Percentiles rank a stretch among this genome's conserved stretches.
Conservation (phyloP, 2,888 invertebrate species). For the Tenodera sinensis region DNA sequence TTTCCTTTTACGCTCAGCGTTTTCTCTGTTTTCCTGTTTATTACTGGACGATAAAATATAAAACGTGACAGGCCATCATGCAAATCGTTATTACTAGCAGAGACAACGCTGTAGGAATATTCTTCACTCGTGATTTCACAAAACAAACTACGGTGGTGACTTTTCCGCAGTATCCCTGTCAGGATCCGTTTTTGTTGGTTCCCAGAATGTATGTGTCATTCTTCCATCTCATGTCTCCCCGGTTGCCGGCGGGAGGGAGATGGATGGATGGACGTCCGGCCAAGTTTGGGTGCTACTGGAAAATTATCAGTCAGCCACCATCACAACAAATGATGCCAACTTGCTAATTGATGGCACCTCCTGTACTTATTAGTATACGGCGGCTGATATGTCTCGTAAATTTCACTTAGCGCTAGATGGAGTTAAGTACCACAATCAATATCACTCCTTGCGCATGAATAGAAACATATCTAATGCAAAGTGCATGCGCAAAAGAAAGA, state of each 20-base stretch:
- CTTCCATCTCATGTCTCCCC: neutral
- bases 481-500: no score
- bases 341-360: slow-evolving; percentile 30
- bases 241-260: neutral
- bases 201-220: slow-evolving; percentile 17
- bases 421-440: neutral
- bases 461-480: no score
- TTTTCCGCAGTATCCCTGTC: neutral
- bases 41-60: no score
- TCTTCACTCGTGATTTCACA: neutral
- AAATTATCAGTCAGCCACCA: slow-evolving; percentile 20
- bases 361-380: slow-evolving; percentile 9
- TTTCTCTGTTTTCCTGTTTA: no score
- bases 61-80: no score
- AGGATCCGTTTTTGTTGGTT: neutral
- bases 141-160: neutral
- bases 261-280: slow-evolving; percentile 20
- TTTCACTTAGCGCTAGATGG: neutral
- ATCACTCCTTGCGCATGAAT: no score
- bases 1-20: no score
- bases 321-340: slow-evolving; percentile 30
- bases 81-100: no score
- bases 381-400: neutral
- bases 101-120: neutral
- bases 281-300: slow-evolving; percentile 20